phyloP scores from a whole-genome alignment of 2,797 vertebrate genomes.

The Sylvilagus floridanus region DNA sequence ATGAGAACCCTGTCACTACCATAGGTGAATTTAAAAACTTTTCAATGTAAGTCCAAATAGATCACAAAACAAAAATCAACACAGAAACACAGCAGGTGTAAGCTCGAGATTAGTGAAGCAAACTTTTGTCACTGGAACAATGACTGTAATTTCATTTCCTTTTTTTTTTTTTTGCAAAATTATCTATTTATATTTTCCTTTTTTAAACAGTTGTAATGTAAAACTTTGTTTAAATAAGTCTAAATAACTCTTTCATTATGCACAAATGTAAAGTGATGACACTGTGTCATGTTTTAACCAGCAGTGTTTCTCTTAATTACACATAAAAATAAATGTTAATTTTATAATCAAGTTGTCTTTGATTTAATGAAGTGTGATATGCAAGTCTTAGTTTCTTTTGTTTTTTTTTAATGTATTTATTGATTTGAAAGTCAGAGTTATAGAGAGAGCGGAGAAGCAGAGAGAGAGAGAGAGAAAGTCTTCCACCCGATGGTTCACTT shows the following conservation, averaged over 20 bases:
- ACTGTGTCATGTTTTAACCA: conserved; percentile 5
- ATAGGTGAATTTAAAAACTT: neutral
- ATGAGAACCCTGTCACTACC: neutral
- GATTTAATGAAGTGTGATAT: neutral
- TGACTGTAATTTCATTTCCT: neutral
- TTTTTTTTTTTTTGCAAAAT: neutral
- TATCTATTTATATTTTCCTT: neutral
- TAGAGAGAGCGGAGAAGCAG: too few relatives aligned
- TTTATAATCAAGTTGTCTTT: neutral
- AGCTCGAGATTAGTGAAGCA: neutral
- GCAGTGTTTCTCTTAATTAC: conserved; percentile 23
- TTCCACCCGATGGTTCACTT: too few relatives aligned
- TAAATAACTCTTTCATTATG: neutral
- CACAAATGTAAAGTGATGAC: neutral
- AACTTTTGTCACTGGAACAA: neutral
- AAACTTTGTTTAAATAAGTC: neutral
- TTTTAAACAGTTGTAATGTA: neutral
- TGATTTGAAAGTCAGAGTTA: too few relatives aligned
- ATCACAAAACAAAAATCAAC: neutral
- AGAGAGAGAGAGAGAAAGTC: too few relatives aligned
- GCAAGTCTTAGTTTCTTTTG: neutral
- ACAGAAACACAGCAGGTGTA: neutral
- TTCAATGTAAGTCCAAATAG: conserved; percentile 33
- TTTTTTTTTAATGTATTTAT: too few relatives aligned
- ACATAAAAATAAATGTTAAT: conserved; percentile 8